phyloP scores from a whole-genome alignment of 2,113 vertebrate species.

The Nerophis ophidion region DNA sequence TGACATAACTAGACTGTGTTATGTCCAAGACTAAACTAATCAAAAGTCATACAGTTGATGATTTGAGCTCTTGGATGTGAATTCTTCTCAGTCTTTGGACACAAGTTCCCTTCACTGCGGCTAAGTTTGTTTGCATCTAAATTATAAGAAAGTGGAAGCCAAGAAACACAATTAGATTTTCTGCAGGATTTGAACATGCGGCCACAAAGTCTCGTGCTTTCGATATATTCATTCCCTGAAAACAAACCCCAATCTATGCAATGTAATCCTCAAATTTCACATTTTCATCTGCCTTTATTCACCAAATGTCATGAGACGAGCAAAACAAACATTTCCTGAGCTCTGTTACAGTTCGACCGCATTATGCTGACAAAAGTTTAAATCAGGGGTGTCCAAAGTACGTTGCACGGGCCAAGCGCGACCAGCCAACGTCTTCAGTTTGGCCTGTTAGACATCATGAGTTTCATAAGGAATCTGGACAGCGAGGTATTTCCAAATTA shows the following conservation, averaged over 20 bases:
- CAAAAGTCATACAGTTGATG: slow-evolving; percentile 29
- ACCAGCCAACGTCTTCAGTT: no score
- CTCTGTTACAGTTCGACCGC: background rate
- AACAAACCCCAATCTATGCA: slow-evolving; percentile 11
- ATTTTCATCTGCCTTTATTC: slow-evolving; percentile 16
- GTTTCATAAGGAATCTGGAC: no score
- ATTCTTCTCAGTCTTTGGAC: slow-evolving; percentile 33
- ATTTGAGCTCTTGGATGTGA: slow-evolving; percentile 30
- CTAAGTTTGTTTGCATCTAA: slow-evolving; percentile 42
- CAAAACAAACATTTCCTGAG: background rate
- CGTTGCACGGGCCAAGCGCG: no score
- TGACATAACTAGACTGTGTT: slow-evolving; percentile 32
- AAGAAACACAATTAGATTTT: slow-evolving; percentile 54
- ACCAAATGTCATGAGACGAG: background rate
- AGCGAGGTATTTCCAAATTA: no score
- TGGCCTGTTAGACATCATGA: no score
- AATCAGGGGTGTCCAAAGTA: no score
- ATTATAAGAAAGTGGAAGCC: slow-evolving; percentile 60
- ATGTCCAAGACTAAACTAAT: slow-evolving; percentile 36
- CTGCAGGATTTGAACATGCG: slow-evolving; percentile 46
- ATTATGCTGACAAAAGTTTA: background rate
- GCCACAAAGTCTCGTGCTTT: slow-evolving; percentile 54
- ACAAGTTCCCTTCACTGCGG: slow-evolving; percentile 48
- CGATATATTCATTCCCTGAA: slow-evolving; percentile 44
- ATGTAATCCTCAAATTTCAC: slow-evolving; percentile 29